Percentiles rank a stretch among this genome's conserved stretches.
Evolutionary conservation across 2,113 vertebrate species (phyloP).

Genomic region (Loxodonta africana): DNA sequence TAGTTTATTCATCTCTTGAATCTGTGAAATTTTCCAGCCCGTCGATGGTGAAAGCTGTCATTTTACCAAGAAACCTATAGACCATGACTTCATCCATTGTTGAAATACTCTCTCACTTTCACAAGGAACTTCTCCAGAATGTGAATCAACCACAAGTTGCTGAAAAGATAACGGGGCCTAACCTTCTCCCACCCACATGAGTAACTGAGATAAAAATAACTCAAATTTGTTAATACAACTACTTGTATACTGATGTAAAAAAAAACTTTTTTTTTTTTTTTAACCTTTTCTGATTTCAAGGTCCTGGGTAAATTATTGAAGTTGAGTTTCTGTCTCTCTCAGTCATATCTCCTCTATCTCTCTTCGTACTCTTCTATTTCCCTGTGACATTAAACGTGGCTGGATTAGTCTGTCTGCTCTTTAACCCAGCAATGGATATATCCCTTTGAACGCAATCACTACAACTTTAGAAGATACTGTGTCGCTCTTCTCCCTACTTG

Average conservation of each 20-base stretch:
- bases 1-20: too few relatives aligned
- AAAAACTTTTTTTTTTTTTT: not conserved
- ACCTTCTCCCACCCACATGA: too few relatives aligned
- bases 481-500: not conserved
- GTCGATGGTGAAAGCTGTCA: too few relatives aligned
- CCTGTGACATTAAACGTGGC: not conserved
- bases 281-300: constrained; percentile 13
- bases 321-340: not conserved
- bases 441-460: not conserved
- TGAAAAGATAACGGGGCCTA: too few relatives aligned
- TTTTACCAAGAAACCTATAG: too few relatives aligned
- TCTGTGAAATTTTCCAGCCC: too few relatives aligned
- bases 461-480: not conserved
- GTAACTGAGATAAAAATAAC: not conserved
- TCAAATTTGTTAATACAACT: not conserved
- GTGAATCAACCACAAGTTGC: too few relatives aligned
- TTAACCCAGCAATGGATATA: not conserved
- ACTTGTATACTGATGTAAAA: not conserved
- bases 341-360: not conserved
- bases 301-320: not conserved
- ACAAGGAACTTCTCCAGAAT: too few relatives aligned
- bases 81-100: too few relatives aligned
- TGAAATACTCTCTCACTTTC: too few relatives aligned
- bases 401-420: not conserved
- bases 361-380: not conserved